Evolutionary conservation across 2,888 invertebrate genomes (phyloP), one percentile per base, ranked within the genome.

Genomic region (Trissoscelio sp.): DNA sequence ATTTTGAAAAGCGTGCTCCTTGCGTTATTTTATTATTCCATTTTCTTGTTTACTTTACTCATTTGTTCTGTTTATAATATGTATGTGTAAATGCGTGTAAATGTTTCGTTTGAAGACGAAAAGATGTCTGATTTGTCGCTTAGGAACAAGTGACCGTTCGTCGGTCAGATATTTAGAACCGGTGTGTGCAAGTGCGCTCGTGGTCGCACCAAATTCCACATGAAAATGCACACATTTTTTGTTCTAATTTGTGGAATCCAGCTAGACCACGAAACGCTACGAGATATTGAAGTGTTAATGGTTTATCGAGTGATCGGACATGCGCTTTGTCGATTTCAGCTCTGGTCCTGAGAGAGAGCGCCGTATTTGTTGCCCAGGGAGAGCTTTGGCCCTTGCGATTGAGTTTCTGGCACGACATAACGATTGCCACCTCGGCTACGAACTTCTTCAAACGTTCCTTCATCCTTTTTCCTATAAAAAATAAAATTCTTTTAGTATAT

Each of bases 301-400:
- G 85, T 86, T 86, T 86, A 83, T 87, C 85, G 77, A 80, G 87
- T 85, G 86, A 86, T 85, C 72, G 51, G 64, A 84, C 82, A 85
- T 77, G 51, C 48, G 79, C 75, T 83, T 55, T 46, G 87, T 84
- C 77, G 83, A 80, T 92, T 91, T 92, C 92, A 92, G 92, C 92
- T 92, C 86, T 92, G 92, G 89, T 94, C 93, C 86, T 93, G 93
- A 84, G 93, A 93, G 12, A 94, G 91, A 80, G 94, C 93, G 86
- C 93, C 94, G 87, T 93, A 95, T 88, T 94, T 94, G 91, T 94
- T 95, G 84, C 93, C 94, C 87, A 94, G 91, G 18, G 92, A 92
- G 44, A 94, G 89, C 82, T 93, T 93, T 44, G 93, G 93, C 57
- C 93, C 93, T 87, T 93, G 92, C 44, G 90, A 85, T 73, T 92